Evolutionary conservation across 2,888 invertebrate genomes (phyloP), one percentile per base, ranked within the genome.

Genomic region (Seira ritae): DNA sequence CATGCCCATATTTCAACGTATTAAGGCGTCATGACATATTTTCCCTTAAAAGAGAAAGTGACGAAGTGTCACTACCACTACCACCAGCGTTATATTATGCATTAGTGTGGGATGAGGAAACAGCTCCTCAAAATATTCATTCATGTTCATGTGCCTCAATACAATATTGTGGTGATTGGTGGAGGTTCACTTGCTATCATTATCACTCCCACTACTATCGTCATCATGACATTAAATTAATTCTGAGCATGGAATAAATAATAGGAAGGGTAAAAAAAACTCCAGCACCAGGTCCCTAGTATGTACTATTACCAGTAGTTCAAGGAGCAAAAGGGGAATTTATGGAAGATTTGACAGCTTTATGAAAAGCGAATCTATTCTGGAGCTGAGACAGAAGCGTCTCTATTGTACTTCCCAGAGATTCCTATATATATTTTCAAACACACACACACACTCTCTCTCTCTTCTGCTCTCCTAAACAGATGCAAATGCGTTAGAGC

Each of bases 261-360:
- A 46, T 55, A 72, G 17, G 73, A 72, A 73, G 50, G 20, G 6
- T 46, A 72, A 24, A 55, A 23, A 60, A 60, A 50, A 37, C 23
- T 23, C 31, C 42, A 66, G 37, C 46, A 15, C 23, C 22, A 50
- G n/a, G n/a, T n/a, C n/a, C n/a, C n/a, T n/a, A n/a, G n/a, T n/a
- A n/a, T n/a, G n/a, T n/a, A n/a, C n/a, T n/a, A n/a, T n/a, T n/a
- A n/a, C 8, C 23, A 62, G 70, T 37, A 70, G 66, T 71, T 71
- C 79, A 71, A 71, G 55, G 80, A 55, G 71, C 31, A 65, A 50
- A 67, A 55, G 37, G 50, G 72, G 66, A 76, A 81, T 81, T 81
- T 81, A 81, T 81, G 81, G 81, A 67, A 81, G 71, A 81, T 75
- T 81, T 76, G 81, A 81, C 81, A 76, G 81, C 76, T 81, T 81